A percentile compares a stretch with the other conserved stretches of the same genome.
Evolutionary conservation across 2,113 vertebrate genomes (phyloP).

Genomic region (Salvator merianae): DNA sequence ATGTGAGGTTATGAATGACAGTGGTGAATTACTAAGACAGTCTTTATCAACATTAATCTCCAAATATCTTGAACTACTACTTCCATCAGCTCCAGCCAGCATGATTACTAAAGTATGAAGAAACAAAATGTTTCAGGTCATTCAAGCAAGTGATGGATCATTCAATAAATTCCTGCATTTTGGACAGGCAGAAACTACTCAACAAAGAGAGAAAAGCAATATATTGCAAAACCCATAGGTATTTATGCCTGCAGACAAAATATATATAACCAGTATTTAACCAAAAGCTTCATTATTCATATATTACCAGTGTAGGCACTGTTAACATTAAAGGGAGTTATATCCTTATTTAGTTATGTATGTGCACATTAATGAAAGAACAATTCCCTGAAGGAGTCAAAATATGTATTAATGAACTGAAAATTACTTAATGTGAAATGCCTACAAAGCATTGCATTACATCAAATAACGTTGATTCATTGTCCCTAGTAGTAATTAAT

Average conservation of each 20-base stretch:
- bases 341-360: neutral
- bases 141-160: neutral
- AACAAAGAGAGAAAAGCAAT: neutral
- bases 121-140: no score
- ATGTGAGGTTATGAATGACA: neutral
- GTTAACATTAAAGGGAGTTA: conserved; percentile 11
- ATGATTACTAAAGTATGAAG: no score
- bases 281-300: neutral
- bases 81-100: no score
- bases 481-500: conserved; percentile 33
- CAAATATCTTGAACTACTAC: no score
- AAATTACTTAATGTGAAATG: conserved; percentile 32
- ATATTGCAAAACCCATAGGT: rapidly evolving
- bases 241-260: conserved; percentile 1
- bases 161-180: neutral
- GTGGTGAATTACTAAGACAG: neutral
- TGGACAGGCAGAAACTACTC: neutral
- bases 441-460: conserved; percentile 31
- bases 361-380: conserved; percentile 18
- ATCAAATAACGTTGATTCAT: conserved; percentile 37
- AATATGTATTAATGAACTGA: conserved; percentile 25
- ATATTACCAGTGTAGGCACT: neutral
- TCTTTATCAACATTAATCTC: neutral
- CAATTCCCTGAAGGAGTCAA: conserved; percentile 14
- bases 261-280: neutral